A percentile compares a stretch with the other conserved stretches of the same genome.
These are phyloP conservation scores for Dyspetes luteomarginatus DNA, from an alignment of 2,888 invertebrate species.

Conservation along the genomic window DNA sequence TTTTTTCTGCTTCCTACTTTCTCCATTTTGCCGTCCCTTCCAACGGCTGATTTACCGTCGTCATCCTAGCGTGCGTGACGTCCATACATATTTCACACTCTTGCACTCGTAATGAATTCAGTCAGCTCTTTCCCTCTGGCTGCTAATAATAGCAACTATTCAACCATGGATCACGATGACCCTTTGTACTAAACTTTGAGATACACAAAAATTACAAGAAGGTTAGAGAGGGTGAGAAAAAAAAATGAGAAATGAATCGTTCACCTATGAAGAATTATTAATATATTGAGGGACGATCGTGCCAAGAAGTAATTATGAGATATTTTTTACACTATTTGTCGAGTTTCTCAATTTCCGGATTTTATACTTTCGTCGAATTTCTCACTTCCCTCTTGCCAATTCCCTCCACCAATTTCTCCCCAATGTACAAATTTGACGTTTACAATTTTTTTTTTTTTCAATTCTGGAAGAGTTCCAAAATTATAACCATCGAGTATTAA, in stretches of 20 bases:
- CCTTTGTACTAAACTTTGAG: slow-evolving; percentile 3
- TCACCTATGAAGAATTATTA: slow-evolving; percentile 25
- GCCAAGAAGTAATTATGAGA: slow-evolving; percentile 41
- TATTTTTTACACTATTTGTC: slow-evolving; percentile 41
- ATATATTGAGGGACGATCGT: slow-evolving; percentile 32
- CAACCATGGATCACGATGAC: slow-evolving; percentile 4
- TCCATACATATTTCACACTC: slow-evolving; percentile 38
- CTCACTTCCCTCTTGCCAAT: background rate
- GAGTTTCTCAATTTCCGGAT: slow-evolving; percentile 48
- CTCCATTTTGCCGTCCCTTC: background rate
- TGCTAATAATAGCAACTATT: slow-evolving; percentile 19
- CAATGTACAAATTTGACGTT: slow-evolving; percentile 30
- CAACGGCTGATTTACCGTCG: slow-evolving; percentile 42
- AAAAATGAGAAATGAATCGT: slow-evolving; percentile 23
- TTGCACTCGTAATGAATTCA: slow-evolving; percentile 22
- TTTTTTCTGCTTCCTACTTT: slow-evolving; percentile 22
- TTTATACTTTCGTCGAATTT: slow-evolving; percentile 31
- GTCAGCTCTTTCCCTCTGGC: slow-evolving; percentile 4
- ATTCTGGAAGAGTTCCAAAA: slow-evolving; percentile 40
- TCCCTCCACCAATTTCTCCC: background rate
- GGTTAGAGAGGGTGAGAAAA: background rate
- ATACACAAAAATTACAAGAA: background rate
- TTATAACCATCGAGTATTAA: slow-evolving; percentile 33
- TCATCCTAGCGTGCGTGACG: slow-evolving; percentile 38
- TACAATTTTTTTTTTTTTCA: slow-evolving; percentile 34